Conservation (phyloP, 2,888 invertebrate genomes). For the Gryllus longicercus region DNA sequence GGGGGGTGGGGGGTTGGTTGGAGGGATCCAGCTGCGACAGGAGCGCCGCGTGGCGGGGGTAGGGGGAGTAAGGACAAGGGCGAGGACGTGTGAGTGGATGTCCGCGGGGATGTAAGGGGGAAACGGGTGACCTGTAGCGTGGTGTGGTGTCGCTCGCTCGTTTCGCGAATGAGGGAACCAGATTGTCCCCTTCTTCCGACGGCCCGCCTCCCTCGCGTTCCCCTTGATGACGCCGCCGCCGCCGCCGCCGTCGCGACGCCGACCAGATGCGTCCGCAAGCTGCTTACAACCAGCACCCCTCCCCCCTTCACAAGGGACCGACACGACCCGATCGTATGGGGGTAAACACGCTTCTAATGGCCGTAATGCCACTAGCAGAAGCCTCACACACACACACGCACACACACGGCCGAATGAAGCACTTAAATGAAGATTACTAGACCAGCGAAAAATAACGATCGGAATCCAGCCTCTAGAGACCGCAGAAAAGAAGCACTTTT, state of each 20-base stretch:
- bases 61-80: neutral
- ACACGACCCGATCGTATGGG: neutral
- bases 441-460: no score
- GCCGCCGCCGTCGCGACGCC: neutral
- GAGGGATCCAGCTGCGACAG: neutral
- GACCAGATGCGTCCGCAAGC: conserved; percentile 3
- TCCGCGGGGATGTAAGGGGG: neutral
- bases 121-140: neutral
- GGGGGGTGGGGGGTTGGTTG: neutral
- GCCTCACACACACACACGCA: no score
- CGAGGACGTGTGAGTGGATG: neutral
- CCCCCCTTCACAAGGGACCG: neutral
- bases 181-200: neutral
- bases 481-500: no score
- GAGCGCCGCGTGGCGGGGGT: neutral
- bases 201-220: neutral
- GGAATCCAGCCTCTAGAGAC: no score
- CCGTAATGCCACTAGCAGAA: no score
- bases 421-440: no score
- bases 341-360: no score
- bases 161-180: conserved; percentile 4
- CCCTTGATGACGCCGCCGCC: neutral
- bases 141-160: neutral
- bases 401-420: no score
- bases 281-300: neutral